Conservation (phyloP, 2,113 vertebrate genomes). For the Rhynchopsitta pachyrhyncha region DNA sequence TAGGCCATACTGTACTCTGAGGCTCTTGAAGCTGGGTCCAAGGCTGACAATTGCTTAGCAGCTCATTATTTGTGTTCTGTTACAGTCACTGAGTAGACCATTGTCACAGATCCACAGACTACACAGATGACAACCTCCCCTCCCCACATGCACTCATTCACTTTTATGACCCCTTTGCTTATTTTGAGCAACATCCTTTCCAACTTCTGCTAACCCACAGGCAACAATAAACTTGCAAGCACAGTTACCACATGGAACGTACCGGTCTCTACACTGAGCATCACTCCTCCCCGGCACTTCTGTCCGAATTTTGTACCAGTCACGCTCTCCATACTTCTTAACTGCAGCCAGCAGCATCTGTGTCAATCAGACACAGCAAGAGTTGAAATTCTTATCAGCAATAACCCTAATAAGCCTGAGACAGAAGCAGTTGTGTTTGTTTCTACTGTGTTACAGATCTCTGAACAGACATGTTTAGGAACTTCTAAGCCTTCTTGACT, state of each 20-base stretch:
- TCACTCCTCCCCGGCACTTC: slow-evolving; percentile 90
- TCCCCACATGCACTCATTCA: neutral
- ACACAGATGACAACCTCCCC: neutral
- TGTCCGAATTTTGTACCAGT: slow-evolving; percentile 88
- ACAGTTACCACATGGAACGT: fast-evolving
- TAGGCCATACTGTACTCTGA: neutral
- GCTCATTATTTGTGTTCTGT: neutral
- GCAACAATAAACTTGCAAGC: neutral
- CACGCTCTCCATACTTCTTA: slow-evolving; percentile 75
- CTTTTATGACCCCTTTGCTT: neutral
- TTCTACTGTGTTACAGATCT: neutral
- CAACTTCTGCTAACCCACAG: neutral
- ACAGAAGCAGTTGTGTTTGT: neutral
- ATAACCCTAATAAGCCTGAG: neutral
- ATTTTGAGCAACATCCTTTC: neutral
- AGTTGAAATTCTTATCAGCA: neutral
- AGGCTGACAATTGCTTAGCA: neutral
- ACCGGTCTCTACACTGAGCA: slow-evolving; percentile 88
- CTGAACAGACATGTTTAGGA: neutral
- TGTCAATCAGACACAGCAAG: neutral
- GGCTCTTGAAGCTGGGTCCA: neutral
- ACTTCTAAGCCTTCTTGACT: neutral
- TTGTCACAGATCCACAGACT: neutral
- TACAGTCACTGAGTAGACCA: neutral
- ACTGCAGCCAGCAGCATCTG: slow-evolving; percentile 87